Evolutionary conservation across 2,888 invertebrate genomes (phyloP).

Genomic region (Chironomus tentans): DNA sequence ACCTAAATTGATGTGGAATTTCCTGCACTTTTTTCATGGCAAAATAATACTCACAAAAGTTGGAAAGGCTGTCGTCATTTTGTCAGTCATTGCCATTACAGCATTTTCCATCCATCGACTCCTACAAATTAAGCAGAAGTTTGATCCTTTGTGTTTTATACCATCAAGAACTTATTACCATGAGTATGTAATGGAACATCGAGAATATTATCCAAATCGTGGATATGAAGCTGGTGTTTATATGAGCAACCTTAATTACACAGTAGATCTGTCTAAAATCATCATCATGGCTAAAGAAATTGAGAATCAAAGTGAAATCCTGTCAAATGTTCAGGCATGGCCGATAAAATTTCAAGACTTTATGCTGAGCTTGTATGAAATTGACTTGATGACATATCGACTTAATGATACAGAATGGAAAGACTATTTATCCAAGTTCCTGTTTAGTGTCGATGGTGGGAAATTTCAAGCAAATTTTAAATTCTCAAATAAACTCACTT

Average conservation of each 20-base stretch:
- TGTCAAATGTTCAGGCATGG: conserved; percentile 53
- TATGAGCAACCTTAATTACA: conserved; percentile 58
- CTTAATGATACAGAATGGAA: conserved; percentile 50
- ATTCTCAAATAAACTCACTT: conserved; percentile 50
- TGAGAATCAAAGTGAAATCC: conserved; percentile 45
- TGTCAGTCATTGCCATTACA: conserved; percentile 50
- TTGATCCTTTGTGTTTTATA: conserved; percentile 72
- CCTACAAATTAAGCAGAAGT: conserved; percentile 60
- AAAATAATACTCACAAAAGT: conserved; percentile 55
- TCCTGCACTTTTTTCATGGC: conserved; percentile 52
- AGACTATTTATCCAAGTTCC: conserved; percentile 55
- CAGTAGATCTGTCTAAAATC: conserved; percentile 50
- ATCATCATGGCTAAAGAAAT: conserved; percentile 47
- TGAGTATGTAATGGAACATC: conserved; percentile 49
- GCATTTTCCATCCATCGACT: conserved; percentile 54
- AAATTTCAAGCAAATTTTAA: conserved; percentile 59
- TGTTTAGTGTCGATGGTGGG: conserved; percentile 59
- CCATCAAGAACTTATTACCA: conserved; percentile 60
- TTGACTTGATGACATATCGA: conserved; percentile 44
- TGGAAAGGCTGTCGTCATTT: conserved; percentile 56
- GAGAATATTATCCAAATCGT: conserved; percentile 54
- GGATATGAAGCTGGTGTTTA: conserved; percentile 53
- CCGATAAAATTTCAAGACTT: conserved; percentile 55
- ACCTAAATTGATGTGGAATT: conserved; percentile 47
- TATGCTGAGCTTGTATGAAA: conserved; percentile 49